Evolutionary conservation across 2,797 vertebrate genomes (phyloP).

Genomic region (Margarornis squamiger): DNA sequence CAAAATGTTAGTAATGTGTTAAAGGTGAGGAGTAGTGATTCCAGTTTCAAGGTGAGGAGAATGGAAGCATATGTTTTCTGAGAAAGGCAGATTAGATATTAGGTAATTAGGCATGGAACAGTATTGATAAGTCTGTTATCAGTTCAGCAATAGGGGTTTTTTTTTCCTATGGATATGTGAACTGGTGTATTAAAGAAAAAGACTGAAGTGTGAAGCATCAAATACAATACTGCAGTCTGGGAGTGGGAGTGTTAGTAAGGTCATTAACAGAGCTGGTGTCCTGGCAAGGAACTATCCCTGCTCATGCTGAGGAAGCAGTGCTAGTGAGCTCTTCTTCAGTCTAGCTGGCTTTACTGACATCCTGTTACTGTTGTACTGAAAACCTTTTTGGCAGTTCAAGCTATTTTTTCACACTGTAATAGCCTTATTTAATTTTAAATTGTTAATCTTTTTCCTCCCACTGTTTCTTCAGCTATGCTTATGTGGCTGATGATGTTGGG

Average conservation of each 20-base stretch:
- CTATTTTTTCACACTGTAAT: constrained; percentile 66
- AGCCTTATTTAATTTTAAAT: constrained; percentile 78
- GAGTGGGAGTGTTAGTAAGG: not conserved
- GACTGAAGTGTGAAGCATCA: not conserved
- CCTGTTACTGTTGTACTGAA: constrained; percentile 4
- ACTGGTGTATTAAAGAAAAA: not conserved
- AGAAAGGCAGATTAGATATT: not conserved
- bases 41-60: not conserved
- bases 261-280: not conserved
- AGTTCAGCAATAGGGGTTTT: not conserved
- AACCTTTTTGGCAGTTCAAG: constrained; percentile 57
- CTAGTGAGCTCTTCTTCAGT: not conserved
- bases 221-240: not conserved
- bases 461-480: constrained; percentile 62
- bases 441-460: constrained; percentile 59
- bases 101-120: not conserved
- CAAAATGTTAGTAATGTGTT: not conserved
- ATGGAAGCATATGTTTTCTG: not conserved
- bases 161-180: not conserved
- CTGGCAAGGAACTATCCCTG: not conserved
- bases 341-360: not conserved
- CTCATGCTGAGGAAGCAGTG: not conserved
- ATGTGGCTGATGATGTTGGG: constrained; percentile 67
- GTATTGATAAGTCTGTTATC: not conserved
- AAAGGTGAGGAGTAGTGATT: not conserved